A percentile compares a stretch with the other conserved stretches of the same genome.
phyloP scores from a whole-genome alignment of 2,797 vertebrate species.

The Argya squamiceps region DNA sequence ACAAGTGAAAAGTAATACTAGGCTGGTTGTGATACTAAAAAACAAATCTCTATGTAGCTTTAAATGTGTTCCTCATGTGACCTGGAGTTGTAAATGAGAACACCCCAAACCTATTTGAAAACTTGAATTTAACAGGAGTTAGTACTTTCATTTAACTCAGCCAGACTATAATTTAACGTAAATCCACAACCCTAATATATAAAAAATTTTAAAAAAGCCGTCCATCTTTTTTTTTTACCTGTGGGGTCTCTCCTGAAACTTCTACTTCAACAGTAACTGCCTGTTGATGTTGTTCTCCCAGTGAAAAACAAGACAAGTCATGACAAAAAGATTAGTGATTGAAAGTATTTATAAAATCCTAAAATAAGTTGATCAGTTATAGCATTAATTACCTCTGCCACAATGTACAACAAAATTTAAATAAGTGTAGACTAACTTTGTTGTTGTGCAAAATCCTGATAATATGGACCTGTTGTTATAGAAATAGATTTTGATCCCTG shows the following conservation, averaged over 20 bases:
- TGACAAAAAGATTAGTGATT: background rate
- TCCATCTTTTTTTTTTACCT: background rate
- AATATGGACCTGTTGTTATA: background rate
- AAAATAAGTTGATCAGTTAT: background rate
- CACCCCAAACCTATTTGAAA: background rate
- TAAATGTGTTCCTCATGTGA: background rate
- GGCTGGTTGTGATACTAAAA: background rate
- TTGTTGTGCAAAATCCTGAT: background rate
- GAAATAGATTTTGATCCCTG: background rate
- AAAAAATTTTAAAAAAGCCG: background rate
- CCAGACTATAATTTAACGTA: background rate
- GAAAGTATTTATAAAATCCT: background rate
- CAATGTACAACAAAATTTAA: background rate
- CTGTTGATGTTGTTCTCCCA: background rate
- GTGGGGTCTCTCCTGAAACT: background rate
- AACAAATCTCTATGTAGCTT: accelerated
- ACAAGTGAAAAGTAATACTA: background rate
- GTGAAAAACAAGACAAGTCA: background rate
- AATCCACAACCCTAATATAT: background rate
- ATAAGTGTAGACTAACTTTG: background rate
- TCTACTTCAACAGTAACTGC: background rate
- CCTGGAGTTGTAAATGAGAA: background rate
- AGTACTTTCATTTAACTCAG: background rate
- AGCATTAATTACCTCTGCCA: background rate
- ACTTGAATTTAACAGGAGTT: background rate